Evolutionary conservation across 2,888 invertebrate genomes (phyloP), one percentile per base, ranked within the genome.

Genomic region (Drosophila atripex): DNA sequence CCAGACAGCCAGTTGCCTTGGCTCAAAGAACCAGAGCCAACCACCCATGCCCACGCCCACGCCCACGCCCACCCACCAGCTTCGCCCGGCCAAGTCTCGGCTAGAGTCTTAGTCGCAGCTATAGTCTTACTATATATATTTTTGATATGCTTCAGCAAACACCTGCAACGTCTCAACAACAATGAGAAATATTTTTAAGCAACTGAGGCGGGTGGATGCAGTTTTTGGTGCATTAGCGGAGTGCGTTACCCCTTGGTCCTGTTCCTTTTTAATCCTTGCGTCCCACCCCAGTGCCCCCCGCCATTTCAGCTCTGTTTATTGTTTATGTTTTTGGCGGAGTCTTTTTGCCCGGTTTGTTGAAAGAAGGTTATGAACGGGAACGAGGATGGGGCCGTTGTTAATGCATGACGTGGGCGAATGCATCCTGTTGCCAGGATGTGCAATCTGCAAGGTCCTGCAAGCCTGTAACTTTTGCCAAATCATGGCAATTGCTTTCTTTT

Each of bases 81-180:
- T 43, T 51, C 18, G 64, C 30, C 47, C 32, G 50, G 53, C 54
- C 32, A 23, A 73, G 56, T 60, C 64, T 60, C 69, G 25, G 32
- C 32, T 32, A 12, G 5, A 32, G 53, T 28, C 54, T 30, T 60
- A 56, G 53, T 71, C 57, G 45, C 50, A 50, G 57, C 41, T 8
- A 32, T 25, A 38, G 35, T 23, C 45, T 46, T 25, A 12, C 43
- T 43, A 38, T 70, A 76, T 71, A 77, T 86, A 75, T 71, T 86
- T 80, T 80, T 83, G 80, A 80, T 86, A 80, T 84, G 80, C 84
- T 80, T 76, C 75, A 75, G 86, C 76, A 77, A 86, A 86, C 86
- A 82, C 82, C 82, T 86, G 82, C 86, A 86, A 86, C 80, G 84
- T 82, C 86, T 86, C 86, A 86, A 84, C 82, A 84, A 86, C 86